phyloP scores from a whole-genome alignment of 2,113 vertebrate species.

The Podilymbus podiceps region DNA sequence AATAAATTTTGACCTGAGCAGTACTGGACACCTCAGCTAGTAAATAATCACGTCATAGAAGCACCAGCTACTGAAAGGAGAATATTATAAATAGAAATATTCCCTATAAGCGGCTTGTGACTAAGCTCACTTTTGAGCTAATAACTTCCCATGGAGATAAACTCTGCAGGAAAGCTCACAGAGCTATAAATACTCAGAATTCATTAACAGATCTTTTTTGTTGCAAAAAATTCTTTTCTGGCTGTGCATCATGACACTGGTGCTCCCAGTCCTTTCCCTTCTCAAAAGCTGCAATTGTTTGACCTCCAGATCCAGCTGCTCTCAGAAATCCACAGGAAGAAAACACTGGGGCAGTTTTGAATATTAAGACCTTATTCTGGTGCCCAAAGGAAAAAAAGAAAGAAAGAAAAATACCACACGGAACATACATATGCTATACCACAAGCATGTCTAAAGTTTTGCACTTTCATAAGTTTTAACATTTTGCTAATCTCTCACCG shows the following conservation, averaged over 20 bases:
- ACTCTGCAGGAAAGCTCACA: conserved; percentile 55
- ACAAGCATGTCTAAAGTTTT: background rate
- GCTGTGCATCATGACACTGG: conserved; percentile 41
- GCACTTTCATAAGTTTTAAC: background rate
- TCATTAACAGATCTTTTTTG: conserved; percentile 65
- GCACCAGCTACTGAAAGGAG: background rate
- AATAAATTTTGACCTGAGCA: background rate
- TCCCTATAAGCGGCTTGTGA: conserved; percentile 39
- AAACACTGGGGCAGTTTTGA: conserved; percentile 25
- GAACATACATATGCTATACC: background rate
- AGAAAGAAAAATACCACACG: background rate
- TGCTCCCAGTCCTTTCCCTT: conserved; percentile 6
- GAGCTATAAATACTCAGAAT: conserved; percentile 65
- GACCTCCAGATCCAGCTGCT: background rate
- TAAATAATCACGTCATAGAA: background rate
- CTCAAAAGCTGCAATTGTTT: conserved; percentile 58
- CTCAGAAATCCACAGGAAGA: conserved; percentile 44
- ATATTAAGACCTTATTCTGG: background rate
- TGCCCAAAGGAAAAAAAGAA: background rate
- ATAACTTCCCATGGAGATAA: conserved; percentile 59
- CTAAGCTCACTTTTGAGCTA: conserved; percentile 65
- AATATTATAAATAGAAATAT: conserved; percentile 62
- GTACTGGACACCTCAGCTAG: background rate
- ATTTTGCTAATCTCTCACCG: background rate
- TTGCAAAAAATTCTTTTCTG: conserved; percentile 49